A percentile compares a stretch with the other conserved stretches of the same genome.
These are phyloP conservation scores for Nineta flava DNA, from an alignment of 2,888 invertebrate genomes.

Conservation along the genomic window DNA sequence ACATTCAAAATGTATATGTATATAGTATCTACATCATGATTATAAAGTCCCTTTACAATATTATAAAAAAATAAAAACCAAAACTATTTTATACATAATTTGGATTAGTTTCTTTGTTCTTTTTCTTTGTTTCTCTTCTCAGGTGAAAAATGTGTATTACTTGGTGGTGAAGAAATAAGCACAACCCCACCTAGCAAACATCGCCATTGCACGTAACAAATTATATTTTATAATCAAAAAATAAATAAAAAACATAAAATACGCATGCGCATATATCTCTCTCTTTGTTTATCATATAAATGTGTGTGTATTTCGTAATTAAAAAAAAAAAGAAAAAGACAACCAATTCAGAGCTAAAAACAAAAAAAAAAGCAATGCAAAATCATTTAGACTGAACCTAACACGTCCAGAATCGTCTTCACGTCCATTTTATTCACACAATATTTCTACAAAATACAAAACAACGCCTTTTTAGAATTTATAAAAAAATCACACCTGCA, in stretches of 20 bases:
- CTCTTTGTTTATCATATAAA: too few relatives aligned
- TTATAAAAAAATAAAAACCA: background rate
- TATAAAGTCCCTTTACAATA: too few relatives aligned
- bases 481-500: too few relatives aligned
- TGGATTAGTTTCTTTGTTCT: conserved; percentile 5
- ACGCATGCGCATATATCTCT: conserved; percentile 4
- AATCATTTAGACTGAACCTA: too few relatives aligned
- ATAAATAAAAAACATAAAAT: conserved; percentile 19
- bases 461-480: too few relatives aligned
- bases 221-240: too few relatives aligned
- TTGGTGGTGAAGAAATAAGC: conserved; percentile 55
- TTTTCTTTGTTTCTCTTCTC: conserved; percentile 28
- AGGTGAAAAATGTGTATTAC: conserved; percentile 70
- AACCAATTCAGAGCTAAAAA: too few relatives aligned
- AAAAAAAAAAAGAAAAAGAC: too few relatives aligned
- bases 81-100: background rate
- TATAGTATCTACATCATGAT: too few relatives aligned
- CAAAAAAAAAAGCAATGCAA: too few relatives aligned
- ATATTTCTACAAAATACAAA: background rate
- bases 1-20: too few relatives aligned
- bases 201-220: conserved; percentile 28
- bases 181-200: conserved; percentile 25
- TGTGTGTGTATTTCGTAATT: too few relatives aligned
- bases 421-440: background rate
- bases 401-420: background rate